Evolutionary conservation across 2,797 vertebrate species (phyloP).

Genomic region (Argyrosomus regius): DNA sequence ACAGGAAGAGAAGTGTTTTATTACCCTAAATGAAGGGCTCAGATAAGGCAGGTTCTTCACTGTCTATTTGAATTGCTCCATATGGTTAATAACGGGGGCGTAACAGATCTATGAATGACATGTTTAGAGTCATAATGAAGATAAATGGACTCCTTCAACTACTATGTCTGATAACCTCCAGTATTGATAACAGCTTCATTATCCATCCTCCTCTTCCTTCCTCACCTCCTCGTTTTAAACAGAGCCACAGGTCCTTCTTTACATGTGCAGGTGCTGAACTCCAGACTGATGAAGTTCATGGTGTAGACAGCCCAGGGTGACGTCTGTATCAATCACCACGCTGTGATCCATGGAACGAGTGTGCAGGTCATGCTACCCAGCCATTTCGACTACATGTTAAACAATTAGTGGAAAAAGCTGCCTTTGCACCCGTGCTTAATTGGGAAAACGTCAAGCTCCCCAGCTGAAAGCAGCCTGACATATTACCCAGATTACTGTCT

Average conservation of each 20-base stretch:
- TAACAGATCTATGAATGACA: slow-evolving; percentile 53
- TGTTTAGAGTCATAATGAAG: slow-evolving; percentile 66
- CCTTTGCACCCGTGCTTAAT: slow-evolving; percentile 71
- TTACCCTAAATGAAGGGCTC: slow-evolving; percentile 32
- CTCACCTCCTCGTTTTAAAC: slow-evolving; percentile 33
- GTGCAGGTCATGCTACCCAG: slow-evolving; percentile 48
- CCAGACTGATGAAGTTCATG: slow-evolving; percentile 45
- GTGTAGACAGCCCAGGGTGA: slow-evolving; percentile 18
- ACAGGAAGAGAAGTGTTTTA: slow-evolving; percentile 41
- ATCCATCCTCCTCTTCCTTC: slow-evolving; percentile 23
- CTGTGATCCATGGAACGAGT: slow-evolving; percentile 41
- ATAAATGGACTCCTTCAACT: slow-evolving; percentile 59
- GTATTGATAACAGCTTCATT: slow-evolving; percentile 75
- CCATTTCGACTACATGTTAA: slow-evolving; percentile 62
- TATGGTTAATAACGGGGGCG: slow-evolving; percentile 49
- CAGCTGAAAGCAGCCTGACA: slow-evolving; percentile 71
- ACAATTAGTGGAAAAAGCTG: slow-evolving; percentile 69
- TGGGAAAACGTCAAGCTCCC: slow-evolving; percentile 73
- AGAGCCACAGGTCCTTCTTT: slow-evolving; percentile 27
- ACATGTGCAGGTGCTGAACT: slow-evolving; percentile 32
- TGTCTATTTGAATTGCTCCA: slow-evolving; percentile 52
- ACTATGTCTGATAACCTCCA: slow-evolving; percentile 64
- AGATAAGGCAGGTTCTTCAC: slow-evolving; percentile 33
- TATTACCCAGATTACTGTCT: slow-evolving; percentile 79
- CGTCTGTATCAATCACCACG: slow-evolving; percentile 55